Evolutionary conservation across 23 tunicate species (phyloP), one percentile per base, ranked within the genome.

Genomic region (Diplosoma virens): DNA sequence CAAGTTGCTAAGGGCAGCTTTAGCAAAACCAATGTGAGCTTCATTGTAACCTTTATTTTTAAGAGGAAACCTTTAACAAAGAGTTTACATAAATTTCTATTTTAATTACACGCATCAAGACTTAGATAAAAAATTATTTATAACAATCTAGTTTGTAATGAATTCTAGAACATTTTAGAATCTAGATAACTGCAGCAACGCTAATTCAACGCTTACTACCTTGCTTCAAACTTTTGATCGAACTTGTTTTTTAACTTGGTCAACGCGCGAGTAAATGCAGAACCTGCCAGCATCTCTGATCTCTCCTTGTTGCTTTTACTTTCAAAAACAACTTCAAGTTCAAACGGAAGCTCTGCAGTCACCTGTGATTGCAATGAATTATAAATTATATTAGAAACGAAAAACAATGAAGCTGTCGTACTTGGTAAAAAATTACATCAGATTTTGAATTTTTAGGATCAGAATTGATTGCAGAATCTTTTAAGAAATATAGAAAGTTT

Each of bases 1-100:
- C 96, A 95, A 84, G 71, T 95, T 95, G 61, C 96, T 88, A 32
- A 95, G 54, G 1, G 96, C 95, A 22, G 99, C 92, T 63, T 88
- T 88, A 59, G 93, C 99, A 81, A 95, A 95, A 0, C 33, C 30
- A 9, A 85, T 58, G 59, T 95, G 64, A 29, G 80, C 99, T 20
- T 77, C 41, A 17, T 37, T 58, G 50, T 86, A 93, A 1, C 84
- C 87, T 50, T 77, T 80, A 30, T 82, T 59, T 26, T 72, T 37
- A 0, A 93, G 77, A 18, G 93, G 93, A 33, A 93, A 86, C 35
- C 97, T 90, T 27, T 0, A 65, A 47, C 21, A 56, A 41, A 41
- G 14, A 41, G 9, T 41, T 41, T 9, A 9, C 14, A 41, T 41
- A 41, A 41, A 41, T 41, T 14, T 41, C 9, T 14, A 41, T 9